Evolutionary conservation across 2,113 vertebrate species (phyloP).

Genomic region (Tyto alba): DNA sequence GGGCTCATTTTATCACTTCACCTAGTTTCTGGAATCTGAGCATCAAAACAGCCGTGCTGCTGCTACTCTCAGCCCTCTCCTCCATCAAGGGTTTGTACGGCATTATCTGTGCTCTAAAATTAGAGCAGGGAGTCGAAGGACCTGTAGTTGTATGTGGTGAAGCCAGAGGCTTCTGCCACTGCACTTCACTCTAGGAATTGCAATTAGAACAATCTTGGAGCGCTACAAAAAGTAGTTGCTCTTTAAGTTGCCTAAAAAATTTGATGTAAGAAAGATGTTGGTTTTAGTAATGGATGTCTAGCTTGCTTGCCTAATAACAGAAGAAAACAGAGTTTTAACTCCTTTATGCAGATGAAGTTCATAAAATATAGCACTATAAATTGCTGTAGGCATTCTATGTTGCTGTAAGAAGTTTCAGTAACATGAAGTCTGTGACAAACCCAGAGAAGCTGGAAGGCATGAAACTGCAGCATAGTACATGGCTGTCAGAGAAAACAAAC

Average conservation of each 20-base stretch:
- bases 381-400: background rate
- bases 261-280: background rate
- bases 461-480: background rate
- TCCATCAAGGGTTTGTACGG: background rate
- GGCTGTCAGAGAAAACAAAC: background rate
- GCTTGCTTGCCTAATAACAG: background rate
- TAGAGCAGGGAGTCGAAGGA: background rate
- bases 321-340: background rate
- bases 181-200: background rate
- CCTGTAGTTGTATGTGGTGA: background rate
- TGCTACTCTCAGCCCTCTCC: background rate
- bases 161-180: background rate
- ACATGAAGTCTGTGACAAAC: background rate
- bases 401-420: background rate
- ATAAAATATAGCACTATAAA: background rate
- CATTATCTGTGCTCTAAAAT: background rate
- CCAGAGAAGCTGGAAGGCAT: background rate
- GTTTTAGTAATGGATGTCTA: background rate
- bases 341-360: background rate
- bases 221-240: background rate
- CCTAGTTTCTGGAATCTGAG: constrained; percentile 15
- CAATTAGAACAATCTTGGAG: background rate
- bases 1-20: background rate
- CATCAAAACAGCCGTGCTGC: background rate
- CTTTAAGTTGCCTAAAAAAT: background rate